A percentile compares a stretch with the other conserved stretches of the same genome.
Conservation (phyloP, 2,888 invertebrate genomes). For the Metellina segmentata region DNA sequence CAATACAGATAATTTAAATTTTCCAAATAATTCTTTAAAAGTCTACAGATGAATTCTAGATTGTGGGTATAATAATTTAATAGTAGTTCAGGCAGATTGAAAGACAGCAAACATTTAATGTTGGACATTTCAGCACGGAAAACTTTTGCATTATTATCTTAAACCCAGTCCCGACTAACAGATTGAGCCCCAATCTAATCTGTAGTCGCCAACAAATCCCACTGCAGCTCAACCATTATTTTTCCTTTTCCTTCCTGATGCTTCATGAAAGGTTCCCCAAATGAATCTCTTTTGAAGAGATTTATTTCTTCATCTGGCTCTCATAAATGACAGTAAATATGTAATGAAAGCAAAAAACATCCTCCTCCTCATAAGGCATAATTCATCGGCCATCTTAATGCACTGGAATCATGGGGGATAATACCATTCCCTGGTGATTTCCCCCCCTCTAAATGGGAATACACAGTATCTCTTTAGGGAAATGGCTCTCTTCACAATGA, state of each 20-base stretch:
- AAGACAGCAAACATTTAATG: too few species aligned
- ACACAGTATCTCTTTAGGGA: conserved; percentile 31
- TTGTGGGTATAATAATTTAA: too few species aligned
- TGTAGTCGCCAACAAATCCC: background rate
- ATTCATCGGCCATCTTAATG: conserved; percentile 34
- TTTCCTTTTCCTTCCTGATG: background rate
- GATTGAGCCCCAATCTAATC: background rate
- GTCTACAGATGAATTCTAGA: too few species aligned
- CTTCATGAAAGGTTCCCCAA: background rate
- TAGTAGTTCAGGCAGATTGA: too few species aligned
- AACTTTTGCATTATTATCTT: too few species aligned
- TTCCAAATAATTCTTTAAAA: too few species aligned
- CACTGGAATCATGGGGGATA: conserved; percentile 19
- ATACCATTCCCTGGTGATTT: conserved; percentile 12
- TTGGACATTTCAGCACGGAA: too few species aligned
- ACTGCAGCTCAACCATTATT: background rate
- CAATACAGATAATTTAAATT: too few species aligned
- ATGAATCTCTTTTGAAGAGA: conserved; percentile 5
- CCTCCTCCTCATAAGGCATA: conserved; percentile 26
- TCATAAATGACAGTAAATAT: conserved; percentile 57
- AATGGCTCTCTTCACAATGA: conserved; percentile 21
- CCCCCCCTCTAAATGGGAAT: background rate
- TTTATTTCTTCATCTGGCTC: conserved; percentile 34
- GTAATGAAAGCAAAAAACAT: conserved; percentile 25
- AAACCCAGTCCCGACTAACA: background rate